These are phyloP conservation scores for Nycticebus coucang DNA, from an alignment of 2,113 vertebrate species.

Conservation along the genomic window DNA sequence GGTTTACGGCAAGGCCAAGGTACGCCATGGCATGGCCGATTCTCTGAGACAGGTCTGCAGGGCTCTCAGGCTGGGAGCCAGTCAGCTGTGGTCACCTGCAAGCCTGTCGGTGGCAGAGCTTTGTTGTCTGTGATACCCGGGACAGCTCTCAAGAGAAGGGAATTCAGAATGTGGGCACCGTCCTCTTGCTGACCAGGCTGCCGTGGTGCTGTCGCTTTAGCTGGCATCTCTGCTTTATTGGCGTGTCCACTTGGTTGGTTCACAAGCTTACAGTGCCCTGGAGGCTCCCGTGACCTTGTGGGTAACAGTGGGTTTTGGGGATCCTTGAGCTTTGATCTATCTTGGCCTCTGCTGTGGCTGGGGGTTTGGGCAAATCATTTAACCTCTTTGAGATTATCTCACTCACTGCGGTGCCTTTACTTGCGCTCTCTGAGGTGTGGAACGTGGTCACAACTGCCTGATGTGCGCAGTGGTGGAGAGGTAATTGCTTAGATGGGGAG, in stretches of 20 bases:
- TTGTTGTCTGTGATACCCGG: neutral
- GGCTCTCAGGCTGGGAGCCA: neutral
- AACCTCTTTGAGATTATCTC: neutral
- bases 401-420: neutral
- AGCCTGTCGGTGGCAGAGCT: neutral
- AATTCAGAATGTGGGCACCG: accelerated
- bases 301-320: neutral
- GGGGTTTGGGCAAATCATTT: neutral
- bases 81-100: neutral
- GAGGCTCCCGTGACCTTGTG: neutral
- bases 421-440: neutral
- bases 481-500: neutral
- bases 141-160: neutral
- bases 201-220: accelerated
- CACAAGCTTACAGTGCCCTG: neutral
- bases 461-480: neutral
- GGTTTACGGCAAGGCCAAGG: no score
- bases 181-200: neutral
- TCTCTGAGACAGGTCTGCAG: neutral
- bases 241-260: neutral
- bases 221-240: neutral
- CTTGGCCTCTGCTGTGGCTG: neutral
- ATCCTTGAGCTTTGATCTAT: neutral
- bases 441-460: neutral
- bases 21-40: accelerated